Percentiles rank a stretch among this genome's conserved stretches.
These are phyloP conservation scores for Chrysolina oricalcia DNA, from an alignment of 2,888 invertebrate species.

Conservation along the genomic window DNA sequence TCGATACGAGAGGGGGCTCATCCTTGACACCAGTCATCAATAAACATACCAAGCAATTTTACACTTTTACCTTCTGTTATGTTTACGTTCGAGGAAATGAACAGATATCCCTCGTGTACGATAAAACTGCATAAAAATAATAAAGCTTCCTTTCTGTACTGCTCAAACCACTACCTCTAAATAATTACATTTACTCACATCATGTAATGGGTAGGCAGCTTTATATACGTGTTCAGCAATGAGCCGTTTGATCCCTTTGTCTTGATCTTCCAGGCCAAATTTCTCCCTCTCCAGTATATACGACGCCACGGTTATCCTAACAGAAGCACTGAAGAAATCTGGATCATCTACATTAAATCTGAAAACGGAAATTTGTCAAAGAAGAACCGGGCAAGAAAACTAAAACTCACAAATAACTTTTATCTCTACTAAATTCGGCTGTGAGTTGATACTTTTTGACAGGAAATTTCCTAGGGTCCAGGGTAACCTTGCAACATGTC, in stretches of 20 bases:
- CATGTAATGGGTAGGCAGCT: conserved; percentile 85
- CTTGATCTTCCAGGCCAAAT: conserved; percentile 75
- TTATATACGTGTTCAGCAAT: conserved; percentile 78
- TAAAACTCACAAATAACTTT: conserved; percentile 80
- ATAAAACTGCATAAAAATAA: no score
- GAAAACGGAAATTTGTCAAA: conserved; percentile 34
- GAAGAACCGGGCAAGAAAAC: background rate
- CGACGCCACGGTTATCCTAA: conserved; percentile 80
- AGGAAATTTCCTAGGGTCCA: conserved; percentile 78
- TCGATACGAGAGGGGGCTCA: no score
- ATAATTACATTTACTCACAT: conserved; percentile 73
- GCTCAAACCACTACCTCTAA: no score
- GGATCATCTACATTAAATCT: conserved; percentile 80
- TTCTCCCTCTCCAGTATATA: conserved; percentile 84
- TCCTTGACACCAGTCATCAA: no score
- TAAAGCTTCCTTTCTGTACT: no score
- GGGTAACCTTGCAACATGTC: conserved; percentile 73
- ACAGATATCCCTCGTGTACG: no score
- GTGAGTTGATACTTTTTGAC: conserved; percentile 78
- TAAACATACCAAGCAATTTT: no score
- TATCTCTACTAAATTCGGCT: conserved; percentile 81
- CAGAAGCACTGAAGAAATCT: conserved; percentile 80
- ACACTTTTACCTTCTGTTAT: no score
- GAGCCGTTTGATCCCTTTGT: conserved; percentile 81
- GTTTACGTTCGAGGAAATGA: no score